Evolutionary conservation across 2,888 invertebrate species (phyloP).

Genomic region (Tetragonisca angustula): DNA sequence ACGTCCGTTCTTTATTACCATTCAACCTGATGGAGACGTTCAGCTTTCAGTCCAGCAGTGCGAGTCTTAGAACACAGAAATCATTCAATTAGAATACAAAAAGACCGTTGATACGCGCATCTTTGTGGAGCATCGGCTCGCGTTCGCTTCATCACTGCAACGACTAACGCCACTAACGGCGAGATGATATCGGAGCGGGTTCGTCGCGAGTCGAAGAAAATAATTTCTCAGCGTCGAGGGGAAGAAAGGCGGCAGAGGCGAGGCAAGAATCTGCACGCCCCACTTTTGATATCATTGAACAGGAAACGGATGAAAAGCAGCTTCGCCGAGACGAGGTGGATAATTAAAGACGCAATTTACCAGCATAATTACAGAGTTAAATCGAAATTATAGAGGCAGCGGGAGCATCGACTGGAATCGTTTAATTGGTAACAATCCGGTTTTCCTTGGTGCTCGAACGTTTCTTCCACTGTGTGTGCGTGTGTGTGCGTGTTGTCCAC

Average conservation of each 20-base stretch:
- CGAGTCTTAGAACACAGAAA: not conserved
- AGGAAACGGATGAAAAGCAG: not conserved
- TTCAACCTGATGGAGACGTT: not conserved
- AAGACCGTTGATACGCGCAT: not conserved
- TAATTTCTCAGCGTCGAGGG: not conserved
- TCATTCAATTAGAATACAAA: not conserved
- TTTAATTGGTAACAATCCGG: constrained; percentile 14
- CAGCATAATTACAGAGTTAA: not conserved
- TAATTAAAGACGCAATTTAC: constrained; percentile 32
- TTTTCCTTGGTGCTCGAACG: constrained; percentile 5
- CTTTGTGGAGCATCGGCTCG: not conserved
- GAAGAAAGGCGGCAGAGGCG: not conserved
- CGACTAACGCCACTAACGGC: not conserved
- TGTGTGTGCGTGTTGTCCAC: not conserved
- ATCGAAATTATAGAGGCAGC: constrained; percentile 14
- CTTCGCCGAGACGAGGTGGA: not conserved
- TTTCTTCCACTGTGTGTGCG: not conserved
- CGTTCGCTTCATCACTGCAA: not conserved
- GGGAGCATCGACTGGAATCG: constrained; percentile 7
- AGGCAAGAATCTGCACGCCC: not conserved
- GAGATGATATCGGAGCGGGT: constrained; percentile 10
- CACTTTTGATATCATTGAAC: not conserved
- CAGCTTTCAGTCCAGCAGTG: not conserved
- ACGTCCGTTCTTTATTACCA: no score
- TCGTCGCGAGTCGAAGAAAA: not conserved